Conservation (phyloP, 1,140 invertebrate genomes). For the Archegozetes longisetosus region DNA sequence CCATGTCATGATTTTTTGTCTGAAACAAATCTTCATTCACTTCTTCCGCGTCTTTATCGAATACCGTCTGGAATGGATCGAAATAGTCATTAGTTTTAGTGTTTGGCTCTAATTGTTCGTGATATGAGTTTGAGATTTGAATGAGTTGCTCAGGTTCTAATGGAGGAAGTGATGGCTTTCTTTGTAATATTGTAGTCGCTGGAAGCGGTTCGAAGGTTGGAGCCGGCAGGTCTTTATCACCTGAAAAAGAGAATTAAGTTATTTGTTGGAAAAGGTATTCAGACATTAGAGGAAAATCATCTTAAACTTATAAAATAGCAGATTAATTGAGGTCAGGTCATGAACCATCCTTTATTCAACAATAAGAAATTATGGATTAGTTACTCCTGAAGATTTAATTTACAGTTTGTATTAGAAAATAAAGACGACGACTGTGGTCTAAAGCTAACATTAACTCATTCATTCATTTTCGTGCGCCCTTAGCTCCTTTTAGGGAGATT, state of each 20-base stretch:
- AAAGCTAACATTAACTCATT: too few relatives aligned
- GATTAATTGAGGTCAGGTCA: too few relatives aligned
- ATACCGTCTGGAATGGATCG: slow-evolving; percentile 15
- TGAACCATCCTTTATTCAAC: too few relatives aligned
- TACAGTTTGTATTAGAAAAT: too few relatives aligned
- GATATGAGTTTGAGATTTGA: neutral
- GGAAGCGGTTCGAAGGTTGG: neutral
- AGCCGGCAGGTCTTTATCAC: neutral
- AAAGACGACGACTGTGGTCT: too few relatives aligned
- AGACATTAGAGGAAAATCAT: too few relatives aligned
- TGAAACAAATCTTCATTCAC: neutral
- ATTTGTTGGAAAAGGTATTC: neutral
- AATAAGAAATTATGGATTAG: too few relatives aligned
- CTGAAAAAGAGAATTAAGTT: neutral
- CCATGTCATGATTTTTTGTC: neutral
- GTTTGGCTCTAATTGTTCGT: neutral
- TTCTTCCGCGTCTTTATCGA: slow-evolving; percentile 8
- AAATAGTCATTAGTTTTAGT: neutral
- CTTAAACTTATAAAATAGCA: too few relatives aligned
- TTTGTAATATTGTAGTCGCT: neutral
- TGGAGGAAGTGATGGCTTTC: neutral
- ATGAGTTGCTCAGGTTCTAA: neutral
- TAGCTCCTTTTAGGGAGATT: too few relatives aligned
- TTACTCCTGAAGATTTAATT: too few relatives aligned
- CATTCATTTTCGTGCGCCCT: too few relatives aligned